Evolutionary conservation across 2,113 vertebrate species (phyloP).

Genomic region (Macrotus californicus): DNA sequence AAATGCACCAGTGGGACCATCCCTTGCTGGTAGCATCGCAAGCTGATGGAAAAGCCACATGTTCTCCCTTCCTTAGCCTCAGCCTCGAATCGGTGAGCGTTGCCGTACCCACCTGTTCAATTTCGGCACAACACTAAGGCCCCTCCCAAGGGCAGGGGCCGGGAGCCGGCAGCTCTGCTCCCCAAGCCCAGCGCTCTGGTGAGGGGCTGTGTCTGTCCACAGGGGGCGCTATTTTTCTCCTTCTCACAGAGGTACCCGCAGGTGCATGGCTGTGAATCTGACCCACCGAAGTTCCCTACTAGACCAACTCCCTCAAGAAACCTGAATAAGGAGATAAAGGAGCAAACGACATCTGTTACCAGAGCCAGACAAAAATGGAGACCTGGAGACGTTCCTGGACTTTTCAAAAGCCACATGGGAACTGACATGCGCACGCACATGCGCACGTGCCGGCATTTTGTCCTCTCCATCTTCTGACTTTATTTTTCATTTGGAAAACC

Average conservation of each 20-base stretch:
- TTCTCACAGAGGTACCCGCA: not conserved
- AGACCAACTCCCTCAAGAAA: not conserved
- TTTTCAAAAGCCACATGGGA: not conserved
- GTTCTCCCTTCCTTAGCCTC: not conserved
- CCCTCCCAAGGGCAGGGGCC: accelerated
- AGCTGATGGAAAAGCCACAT: not conserved
- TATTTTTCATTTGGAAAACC: not conserved
- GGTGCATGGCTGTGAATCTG: not conserved
- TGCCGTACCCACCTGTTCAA: too few relatives aligned
- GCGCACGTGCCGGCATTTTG: not conserved
- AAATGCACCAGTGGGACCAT: not conserved
- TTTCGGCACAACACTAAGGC: not conserved
- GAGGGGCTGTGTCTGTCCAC: not conserved
- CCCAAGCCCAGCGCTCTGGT: too few relatives aligned
- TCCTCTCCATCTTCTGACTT: not conserved
- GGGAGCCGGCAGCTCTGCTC: not conserved
- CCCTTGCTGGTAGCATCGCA: not conserved
- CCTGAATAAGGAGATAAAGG: not conserved
- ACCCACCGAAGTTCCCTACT: not conserved
- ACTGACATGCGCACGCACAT: not conserved
- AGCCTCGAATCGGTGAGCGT: not conserved
- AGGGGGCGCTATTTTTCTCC: not conserved
- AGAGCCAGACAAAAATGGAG: not conserved
- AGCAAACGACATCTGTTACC: not conserved
- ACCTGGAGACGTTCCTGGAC: not conserved